Conservation (phyloP, 2,797 vertebrate species). For the Etheostoma perlongum region DNA sequence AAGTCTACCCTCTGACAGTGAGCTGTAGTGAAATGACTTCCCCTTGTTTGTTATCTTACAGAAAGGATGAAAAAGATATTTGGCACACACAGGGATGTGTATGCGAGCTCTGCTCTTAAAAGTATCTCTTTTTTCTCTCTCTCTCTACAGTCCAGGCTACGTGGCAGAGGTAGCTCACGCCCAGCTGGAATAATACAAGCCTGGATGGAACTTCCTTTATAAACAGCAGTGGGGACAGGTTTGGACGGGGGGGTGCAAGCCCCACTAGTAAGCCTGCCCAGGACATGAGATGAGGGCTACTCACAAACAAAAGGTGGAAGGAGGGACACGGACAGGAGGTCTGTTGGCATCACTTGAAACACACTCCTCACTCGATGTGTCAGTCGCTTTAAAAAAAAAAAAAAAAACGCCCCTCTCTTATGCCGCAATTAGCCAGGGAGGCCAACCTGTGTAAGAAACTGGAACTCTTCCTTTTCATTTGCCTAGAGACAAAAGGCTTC, state of each 20-base stretch:
- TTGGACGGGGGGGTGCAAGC: constrained; percentile 21
- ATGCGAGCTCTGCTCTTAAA: constrained; percentile 31
- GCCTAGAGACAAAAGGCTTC: too few relatives aligned
- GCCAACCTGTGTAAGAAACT: background rate
- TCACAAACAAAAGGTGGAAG: constrained; percentile 73
- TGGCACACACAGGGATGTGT: constrained; percentile 54
- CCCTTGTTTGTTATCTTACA: constrained; percentile 81
- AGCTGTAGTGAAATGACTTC: constrained; percentile 73
- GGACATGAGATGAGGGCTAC: constrained; percentile 53
- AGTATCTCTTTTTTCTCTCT: constrained; percentile 20
- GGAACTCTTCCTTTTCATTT: too few relatives aligned
- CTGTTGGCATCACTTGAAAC: constrained; percentile 72
- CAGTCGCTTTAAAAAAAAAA: constrained; percentile 38
- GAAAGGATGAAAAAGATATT: constrained; percentile 55
- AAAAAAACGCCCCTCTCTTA: constrained; percentile 12
- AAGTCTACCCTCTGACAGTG: constrained; percentile 55
- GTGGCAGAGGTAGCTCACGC: constrained; percentile 55
- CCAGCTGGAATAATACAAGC: constrained; percentile 81
- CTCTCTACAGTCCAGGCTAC: constrained; percentile 27
- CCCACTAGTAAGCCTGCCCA: constrained; percentile 33
- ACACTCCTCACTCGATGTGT: constrained; percentile 39
- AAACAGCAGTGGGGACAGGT: constrained; percentile 58
- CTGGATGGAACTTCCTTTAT: constrained; percentile 75
- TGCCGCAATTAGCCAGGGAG: constrained; percentile 12
- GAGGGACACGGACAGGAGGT: constrained; percentile 58